Conservation (phyloP, 2,113 vertebrate species). For the Daboia siamensis region DNA sequence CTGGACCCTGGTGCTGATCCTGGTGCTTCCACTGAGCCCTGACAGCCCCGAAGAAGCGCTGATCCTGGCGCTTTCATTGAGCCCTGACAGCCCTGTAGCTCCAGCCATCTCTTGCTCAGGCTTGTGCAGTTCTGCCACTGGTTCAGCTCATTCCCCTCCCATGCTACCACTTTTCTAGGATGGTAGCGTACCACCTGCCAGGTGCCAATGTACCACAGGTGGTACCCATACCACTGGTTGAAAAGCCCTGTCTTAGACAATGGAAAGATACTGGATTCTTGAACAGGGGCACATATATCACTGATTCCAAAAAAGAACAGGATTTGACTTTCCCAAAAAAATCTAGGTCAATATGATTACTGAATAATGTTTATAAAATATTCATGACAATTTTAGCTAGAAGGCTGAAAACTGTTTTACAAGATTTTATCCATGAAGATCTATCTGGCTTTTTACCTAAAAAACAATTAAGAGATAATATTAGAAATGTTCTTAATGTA, state of each 20-base stretch:
- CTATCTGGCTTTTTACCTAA: neutral
- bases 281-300: neutral
- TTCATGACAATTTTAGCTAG: neutral
- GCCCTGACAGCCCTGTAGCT: too few species aligned
- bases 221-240: too few species aligned
- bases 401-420: neutral
- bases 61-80: too few species aligned
- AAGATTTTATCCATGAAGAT: neutral
- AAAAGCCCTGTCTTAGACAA: neutral
- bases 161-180: too few species aligned
- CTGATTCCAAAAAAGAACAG: neutral
- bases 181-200: too few species aligned
- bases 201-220: too few species aligned
- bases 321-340: neutral
- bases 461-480: neutral
- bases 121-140: too few species aligned
- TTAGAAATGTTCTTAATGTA: neutral
- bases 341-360: neutral
- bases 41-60: too few species aligned
- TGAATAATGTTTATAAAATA: neutral
- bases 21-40: too few species aligned
- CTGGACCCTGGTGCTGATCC: too few species aligned
- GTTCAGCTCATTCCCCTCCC: too few species aligned
- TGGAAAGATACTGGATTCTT: neutral
- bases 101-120: too few species aligned